phyloP scores from a whole-genome alignment of 1,140 invertebrate genomes.

The Formica exsecta region DNA sequence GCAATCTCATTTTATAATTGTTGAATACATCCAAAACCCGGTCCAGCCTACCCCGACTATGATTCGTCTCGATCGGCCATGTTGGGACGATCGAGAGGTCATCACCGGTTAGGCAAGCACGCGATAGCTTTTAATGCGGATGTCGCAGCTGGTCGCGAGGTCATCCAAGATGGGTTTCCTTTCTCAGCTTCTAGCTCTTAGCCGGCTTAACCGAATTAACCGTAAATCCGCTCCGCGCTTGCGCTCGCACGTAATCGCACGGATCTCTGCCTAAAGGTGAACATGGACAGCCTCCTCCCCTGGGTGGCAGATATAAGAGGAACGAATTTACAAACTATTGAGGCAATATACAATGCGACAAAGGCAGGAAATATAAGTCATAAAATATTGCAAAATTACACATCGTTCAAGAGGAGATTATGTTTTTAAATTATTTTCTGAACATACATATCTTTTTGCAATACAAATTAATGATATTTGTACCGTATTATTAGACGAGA shows the following conservation, averaged over 20 bases:
- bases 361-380: background rate
- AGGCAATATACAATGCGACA: background rate
- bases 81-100: slow-evolving; percentile 5
- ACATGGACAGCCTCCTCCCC: slow-evolving; percentile 28
- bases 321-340: slow-evolving; percentile 56
- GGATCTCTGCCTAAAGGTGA: slow-evolving; percentile 50
- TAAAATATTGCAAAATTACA: background rate
- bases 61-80: background rate
- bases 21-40: background rate
- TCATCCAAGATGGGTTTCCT: slow-evolving; percentile 73
- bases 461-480: slow-evolving; percentile 5
- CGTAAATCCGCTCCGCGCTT: slow-evolving; percentile 70
- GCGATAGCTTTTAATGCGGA: slow-evolving; percentile 53
- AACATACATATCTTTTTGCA: background rate
- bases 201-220: slow-evolving; percentile 71
- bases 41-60: background rate
- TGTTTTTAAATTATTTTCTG: background rate
- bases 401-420: background rate
- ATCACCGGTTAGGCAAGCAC: slow-evolving; percentile 30
- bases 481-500: background rate
- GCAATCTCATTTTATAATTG: slow-evolving; percentile 25
- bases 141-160: slow-evolving; percentile 60
- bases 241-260: slow-evolving; percentile 67
- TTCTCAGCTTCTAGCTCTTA: slow-evolving; percentile 72
- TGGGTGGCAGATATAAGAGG: background rate